Conservation (phyloP, 1,140 invertebrate species). For the Lepidurus apus region DNA sequence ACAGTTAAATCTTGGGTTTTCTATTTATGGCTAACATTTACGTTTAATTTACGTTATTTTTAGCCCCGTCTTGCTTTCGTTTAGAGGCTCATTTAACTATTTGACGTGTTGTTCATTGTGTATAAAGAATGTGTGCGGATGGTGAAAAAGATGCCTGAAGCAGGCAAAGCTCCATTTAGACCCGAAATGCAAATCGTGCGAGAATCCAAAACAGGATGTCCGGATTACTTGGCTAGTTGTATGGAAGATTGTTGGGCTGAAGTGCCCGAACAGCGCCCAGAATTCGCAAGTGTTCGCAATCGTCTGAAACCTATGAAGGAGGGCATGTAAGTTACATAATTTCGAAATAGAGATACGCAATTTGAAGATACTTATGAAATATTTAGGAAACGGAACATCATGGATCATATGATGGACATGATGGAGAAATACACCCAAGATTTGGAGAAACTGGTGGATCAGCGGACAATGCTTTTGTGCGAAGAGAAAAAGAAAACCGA, state of each 20-base stretch:
- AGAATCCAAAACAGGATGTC: slow-evolving; percentile 58
- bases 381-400: slow-evolving; percentile 72
- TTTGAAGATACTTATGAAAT: not conserved
- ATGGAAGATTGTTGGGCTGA: slow-evolving; percentile 85
- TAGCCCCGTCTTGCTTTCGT: no score
- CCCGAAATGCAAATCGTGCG: slow-evolving; percentile 64
- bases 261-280: slow-evolving; percentile 68
- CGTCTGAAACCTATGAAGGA: slow-evolving; percentile 80
- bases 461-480: slow-evolving; percentile 75
- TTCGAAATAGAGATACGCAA: not conserved
- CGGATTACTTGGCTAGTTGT: slow-evolving; percentile 67
- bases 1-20: no score
- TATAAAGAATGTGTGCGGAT: slow-evolving; percentile 69
- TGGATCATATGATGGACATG: slow-evolving; percentile 95
- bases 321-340: slow-evolving; percentile 59
- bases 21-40: no score
- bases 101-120: not conserved
- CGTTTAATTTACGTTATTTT: no score
- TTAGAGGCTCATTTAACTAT: no score
- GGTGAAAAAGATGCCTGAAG: slow-evolving; percentile 60
- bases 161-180: slow-evolving; percentile 64
- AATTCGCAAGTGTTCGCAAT: slow-evolving; percentile 69
- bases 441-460: slow-evolving; percentile 85
- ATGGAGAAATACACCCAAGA: slow-evolving; percentile 93
- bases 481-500: slow-evolving; percentile 93